Evolutionary conservation across 2,797 vertebrate species (phyloP), one percentile per base, ranked within the genome.

Genomic region (Dryobates pubescens): DNA sequence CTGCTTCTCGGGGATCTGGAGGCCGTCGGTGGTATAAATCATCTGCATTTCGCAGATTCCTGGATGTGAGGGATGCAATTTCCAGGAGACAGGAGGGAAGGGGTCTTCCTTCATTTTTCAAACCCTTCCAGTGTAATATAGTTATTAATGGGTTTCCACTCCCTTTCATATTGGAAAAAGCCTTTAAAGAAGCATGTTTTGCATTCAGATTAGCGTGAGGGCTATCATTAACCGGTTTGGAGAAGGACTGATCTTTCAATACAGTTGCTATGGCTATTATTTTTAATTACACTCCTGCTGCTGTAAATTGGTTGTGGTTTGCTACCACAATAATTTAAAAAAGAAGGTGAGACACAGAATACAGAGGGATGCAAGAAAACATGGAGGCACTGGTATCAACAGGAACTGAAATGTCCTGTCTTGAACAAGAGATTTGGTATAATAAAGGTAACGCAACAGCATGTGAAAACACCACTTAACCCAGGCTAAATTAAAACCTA

Each of bases 201-300:
- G n/a, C 82, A 93, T 96, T 97, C 89, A 91, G 91, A 97, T 96
- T 92, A 97, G 75, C 36, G 57, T 13, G 49, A 79, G 58, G 79
- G 86, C 51, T 75, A 65, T 74, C 78, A 83, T 94, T 93, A 93
- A 79, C 61, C n/a, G 19, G 29, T 73, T 69, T 17, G 88, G 47
- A 56, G 74, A 95, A 95, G 88, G 89, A 81, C 64, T 94, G 51
- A 56, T 92, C 97, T 95, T 95, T 89, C 95, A 95, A 69, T 92
- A 92, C 92, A 96, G 94, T 81, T 97, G 94, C 88, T 91, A 36
- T 24, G 68, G 92, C 92, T 95, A 93, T 97, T 97, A 94, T 94
- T 97, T 97, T 96, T 97, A 97, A 98, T 97, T 97, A 96, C 77
- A 89, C 22, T 96, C 84, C 86, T 62, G 23, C 93, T 94, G 77